These are phyloP conservation scores for Microdon myrmicae DNA, from an alignment of 2,888 invertebrate species.

Conservation along the genomic window DNA sequence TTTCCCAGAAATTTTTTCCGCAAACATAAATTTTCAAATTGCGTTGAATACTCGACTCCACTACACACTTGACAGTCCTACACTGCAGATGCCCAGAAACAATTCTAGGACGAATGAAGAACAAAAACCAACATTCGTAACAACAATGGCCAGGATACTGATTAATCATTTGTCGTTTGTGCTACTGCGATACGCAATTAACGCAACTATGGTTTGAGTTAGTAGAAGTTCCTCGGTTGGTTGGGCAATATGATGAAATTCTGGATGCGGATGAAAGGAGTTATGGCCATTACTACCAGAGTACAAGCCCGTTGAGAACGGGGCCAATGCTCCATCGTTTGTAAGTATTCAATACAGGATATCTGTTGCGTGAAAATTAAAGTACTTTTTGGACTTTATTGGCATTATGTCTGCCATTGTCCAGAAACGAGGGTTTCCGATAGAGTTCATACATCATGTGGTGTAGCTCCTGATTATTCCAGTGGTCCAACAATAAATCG, in stretches of 20 bases:
- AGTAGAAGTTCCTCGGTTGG: too few relatives aligned
- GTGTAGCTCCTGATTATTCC: too few relatives aligned
- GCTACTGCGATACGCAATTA: conserved; percentile 23
- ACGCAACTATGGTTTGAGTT: not conserved
- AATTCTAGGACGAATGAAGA: conserved; percentile 26
- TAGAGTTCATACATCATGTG: too few relatives aligned
- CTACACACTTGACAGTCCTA: not conserved
- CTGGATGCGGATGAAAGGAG: conserved; percentile 21
- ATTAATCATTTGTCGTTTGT: conserved; percentile 40
- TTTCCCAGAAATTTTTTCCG: conserved; percentile 40
- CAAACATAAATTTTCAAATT: conserved; percentile 42
- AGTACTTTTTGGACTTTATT: conserved; percentile 31
- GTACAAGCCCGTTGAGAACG: conserved; percentile 4
- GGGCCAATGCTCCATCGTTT: not conserved
- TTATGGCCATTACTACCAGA: conserved; percentile 1
- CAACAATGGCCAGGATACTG: conserved; percentile 39
- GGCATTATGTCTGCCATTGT: conserved; percentile 3
- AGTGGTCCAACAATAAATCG: too few relatives aligned
- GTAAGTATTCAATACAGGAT: not conserved
- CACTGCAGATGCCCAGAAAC: conserved; percentile 14
- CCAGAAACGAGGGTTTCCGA: conserved; percentile 8
- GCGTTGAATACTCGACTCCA: conserved; percentile 13
- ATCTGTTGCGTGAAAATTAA: conserved; percentile 16
- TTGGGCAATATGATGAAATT: conserved; percentile 37
- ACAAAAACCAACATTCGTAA: conserved; percentile 32